Evolutionary conservation across 2,888 invertebrate species (phyloP), one percentile per base, ranked within the genome.

Genomic region (Drosophila robusta): DNA sequence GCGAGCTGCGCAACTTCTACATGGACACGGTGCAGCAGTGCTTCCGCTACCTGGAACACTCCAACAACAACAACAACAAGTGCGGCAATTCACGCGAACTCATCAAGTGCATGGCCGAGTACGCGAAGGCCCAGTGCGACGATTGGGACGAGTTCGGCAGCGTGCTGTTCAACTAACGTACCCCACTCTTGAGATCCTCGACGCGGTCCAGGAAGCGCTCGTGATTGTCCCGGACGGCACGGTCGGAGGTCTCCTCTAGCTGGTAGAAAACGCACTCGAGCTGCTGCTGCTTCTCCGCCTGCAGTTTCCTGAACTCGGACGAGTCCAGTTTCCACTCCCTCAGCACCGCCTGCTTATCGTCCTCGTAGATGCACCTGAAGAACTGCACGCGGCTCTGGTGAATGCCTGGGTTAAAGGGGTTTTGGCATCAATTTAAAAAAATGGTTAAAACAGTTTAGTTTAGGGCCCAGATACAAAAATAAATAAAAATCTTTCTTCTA

Each of bases 11-110:
- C 22, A 95, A 95, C 88, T 96, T 96, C 78, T 92, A 96, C 4
- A 94, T 95, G 78, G 95, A 96, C 88, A 94, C 95, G 0, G 94
- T 95, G 46, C 94, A 95, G 70, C 95, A 95, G 75, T 96, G 96
- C 81, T 96, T 95, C 80, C 95, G 94, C 77, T 94, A 94, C 75
- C 80, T 95, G 47, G 93, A 92, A 18, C 94, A 93, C 70, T 94
- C 95, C n/a, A 56, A 46, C 22, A 51, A 47, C 39, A 94, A 94
- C 75, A 60, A 41, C 36, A 52, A 94, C 11, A 32, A 34, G 4
- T 12, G 12, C 34, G 12, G 12, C 34, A 34, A 34, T 12, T 94
- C 96, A 0, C 42, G 74, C 5, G 78, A 75, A 44, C 57, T 75
- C 1, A 47, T 95, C 55, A 93, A 93, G 70, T 96, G 96, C 82